These are phyloP conservation scores for Holacanthus passer DNA, from an alignment of 2,113 vertebrate genomes.

Conservation along the genomic window DNA sequence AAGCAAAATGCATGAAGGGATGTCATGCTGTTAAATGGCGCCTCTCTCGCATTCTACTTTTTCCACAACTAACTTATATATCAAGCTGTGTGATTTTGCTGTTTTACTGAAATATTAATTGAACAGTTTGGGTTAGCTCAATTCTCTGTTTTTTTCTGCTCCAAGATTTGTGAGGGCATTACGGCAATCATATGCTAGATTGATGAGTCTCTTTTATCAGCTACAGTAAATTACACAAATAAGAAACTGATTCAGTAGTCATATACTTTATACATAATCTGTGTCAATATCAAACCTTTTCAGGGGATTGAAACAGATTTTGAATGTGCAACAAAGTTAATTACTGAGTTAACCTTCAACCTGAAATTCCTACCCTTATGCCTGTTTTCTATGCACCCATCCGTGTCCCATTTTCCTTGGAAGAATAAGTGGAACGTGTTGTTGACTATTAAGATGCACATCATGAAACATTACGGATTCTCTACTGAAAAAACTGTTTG, in stretches of 20 bases:
- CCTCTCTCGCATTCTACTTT: background rate
- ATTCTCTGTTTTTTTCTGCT: background rate
- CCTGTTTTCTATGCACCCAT: background rate
- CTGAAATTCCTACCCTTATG: background rate
- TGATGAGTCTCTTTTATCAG: background rate
- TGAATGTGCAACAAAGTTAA: background rate
- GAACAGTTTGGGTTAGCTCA: background rate
- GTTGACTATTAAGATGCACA: background rate
- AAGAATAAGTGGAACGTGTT: background rate
- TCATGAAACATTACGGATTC: background rate
- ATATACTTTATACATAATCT: background rate
- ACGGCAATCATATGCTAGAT: background rate
- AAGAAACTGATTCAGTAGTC: background rate
- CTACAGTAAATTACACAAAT: background rate
- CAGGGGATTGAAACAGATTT: background rate
- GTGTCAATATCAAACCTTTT: background rate
- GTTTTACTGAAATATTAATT: conserved; percentile 29
- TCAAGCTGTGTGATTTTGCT: conserved; percentile 13
- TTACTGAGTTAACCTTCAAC: background rate
- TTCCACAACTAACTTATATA: background rate
- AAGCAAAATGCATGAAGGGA: conserved; percentile 28
- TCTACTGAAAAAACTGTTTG: background rate
- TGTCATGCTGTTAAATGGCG: conserved; percentile 47
- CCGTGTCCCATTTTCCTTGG: background rate
- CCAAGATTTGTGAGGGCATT: background rate